Conservation (phyloP, 1,140 invertebrate genomes). For the Wiebesia pumilae region DNA sequence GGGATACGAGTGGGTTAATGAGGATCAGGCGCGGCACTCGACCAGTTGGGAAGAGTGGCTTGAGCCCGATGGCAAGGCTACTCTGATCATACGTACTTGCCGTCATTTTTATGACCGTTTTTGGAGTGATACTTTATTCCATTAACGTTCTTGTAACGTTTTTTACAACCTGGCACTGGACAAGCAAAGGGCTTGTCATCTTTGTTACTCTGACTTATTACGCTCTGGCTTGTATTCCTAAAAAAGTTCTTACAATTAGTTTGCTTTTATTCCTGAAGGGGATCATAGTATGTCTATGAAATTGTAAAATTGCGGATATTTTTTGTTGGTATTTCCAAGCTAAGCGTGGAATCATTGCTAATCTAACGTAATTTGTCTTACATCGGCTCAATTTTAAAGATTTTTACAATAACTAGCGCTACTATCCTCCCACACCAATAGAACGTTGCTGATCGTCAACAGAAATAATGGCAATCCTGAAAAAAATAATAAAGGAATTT, state of each 20-base stretch:
- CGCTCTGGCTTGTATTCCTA: conserved; percentile 67
- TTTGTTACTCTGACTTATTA: conserved; percentile 56
- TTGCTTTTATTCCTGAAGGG: background rate
- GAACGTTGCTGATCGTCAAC: background rate
- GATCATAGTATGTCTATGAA: conserved; percentile 18
- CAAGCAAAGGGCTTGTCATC: conserved; percentile 88
- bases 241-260: conserved; percentile 56
- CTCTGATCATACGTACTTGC: conserved; percentile 78
- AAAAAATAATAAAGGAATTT: conserved; percentile 10
- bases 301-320: conserved; percentile 19
- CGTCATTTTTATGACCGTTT: conserved; percentile 88
- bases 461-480: background rate
- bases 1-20: background rate
- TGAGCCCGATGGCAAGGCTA: background rate
- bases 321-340: background rate
- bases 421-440: conserved; percentile 30
- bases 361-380: too few relatives aligned
- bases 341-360: background rate
- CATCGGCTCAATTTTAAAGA: background rate
- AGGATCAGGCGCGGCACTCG: too few relatives aligned
- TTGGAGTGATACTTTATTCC: conserved; percentile 91
- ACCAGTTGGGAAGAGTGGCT: background rate
- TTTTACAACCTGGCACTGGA: conserved; percentile 89
- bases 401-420: conserved; percentile 43
- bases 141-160: conserved; percentile 91